Evolutionary conservation across 2,797 vertebrate species (phyloP), one percentile per base, ranked within the genome.

Genomic region (Ispidina picta): DNA sequence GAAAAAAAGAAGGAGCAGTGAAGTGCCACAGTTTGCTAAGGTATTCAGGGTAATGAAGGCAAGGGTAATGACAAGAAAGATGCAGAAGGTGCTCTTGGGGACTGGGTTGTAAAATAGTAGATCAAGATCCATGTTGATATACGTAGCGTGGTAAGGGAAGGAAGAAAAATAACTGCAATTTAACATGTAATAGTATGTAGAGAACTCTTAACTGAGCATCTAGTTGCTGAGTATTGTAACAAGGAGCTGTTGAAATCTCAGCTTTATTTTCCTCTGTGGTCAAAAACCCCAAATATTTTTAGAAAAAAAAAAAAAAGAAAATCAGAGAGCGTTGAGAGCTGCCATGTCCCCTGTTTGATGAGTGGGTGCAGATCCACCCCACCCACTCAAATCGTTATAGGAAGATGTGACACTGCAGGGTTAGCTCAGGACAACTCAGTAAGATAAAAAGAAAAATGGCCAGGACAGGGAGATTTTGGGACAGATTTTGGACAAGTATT

Each of bases 11-110:
- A 76, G 9, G 26, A 90, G 59, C 88, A 71, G 46, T 68, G 71
- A 90, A 86, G 81, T 88, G 81, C 71, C 60, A 86, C 28, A 25
- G 56, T 90, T 88, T 82, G 60, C 75, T 48, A 58, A 89, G 89
- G 56, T 92, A n/a, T 58, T 85, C 44, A 68, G 56, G 48, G 41
- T 92, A 90, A 90, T 52, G 71, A 88, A 93, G 83, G 60, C 64
- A 58, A 89, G 58, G 49, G 41, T 71, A 90, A 39, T 56, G 70
- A 62, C 31, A 54, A 74, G 87, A 84, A 83, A 54, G 49, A 75
- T 81, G 46, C 54, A 72, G 77, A 78, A 86, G 59, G 46, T 5
- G 8, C 33, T 77, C 3, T 1, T 29, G 15, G 54, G 48, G 70
- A 12, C 55, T 44, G 48, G 7, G 11, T 65, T 79, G 43, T 55